Evolutionary conservation across 2,797 vertebrate species (phyloP), one percentile per base, ranked within the genome.

Genomic region (Sciurus carolinensis): DNA sequence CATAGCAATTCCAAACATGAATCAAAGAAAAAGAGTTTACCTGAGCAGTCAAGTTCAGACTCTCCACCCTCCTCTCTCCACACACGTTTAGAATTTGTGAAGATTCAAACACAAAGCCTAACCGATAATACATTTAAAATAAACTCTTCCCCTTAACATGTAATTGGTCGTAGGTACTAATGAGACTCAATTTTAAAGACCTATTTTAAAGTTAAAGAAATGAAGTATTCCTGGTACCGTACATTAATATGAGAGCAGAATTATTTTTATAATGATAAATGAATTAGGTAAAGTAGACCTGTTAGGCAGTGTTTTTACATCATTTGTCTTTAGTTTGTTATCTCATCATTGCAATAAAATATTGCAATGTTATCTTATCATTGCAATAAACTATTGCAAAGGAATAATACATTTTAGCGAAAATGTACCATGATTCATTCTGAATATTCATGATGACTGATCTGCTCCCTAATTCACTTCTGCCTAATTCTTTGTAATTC

Each of bases 401-500:
- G 64, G 62, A 80, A 81, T 94, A 87, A 91, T 87, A 36, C 80
- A 30, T 93, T 95, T 96, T 77, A 71, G 77, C 79, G 13, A 81
- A 93, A 86, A 85, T 39, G 26, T 89, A 87, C 83, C 73, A 80
- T 94, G 90, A 90, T 95, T 96, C 90, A 94, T 52, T 91, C 75
- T 87, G 90, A 90, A 92, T 96, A 54, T 87, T 97, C 81, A 47
- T 42, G 18, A 39, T 91, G 94, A 97, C 71, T 77, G 64, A 71
- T 85, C 82, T 69, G 39, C 90, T 90, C 50, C 42, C 67, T 81
- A n/a, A 26, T 87, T 90, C 72, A 82, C 64, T 95, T 82, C 91
- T 93, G 89, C 89, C 82, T 77, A 80, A 76, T 79, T 88, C 75
- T 93, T 89, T 91, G 82, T 47, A 79, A 64, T 93, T 94, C 80